Conservation (phyloP, 2,888 invertebrate genomes). For the Meganola albula region DNA sequence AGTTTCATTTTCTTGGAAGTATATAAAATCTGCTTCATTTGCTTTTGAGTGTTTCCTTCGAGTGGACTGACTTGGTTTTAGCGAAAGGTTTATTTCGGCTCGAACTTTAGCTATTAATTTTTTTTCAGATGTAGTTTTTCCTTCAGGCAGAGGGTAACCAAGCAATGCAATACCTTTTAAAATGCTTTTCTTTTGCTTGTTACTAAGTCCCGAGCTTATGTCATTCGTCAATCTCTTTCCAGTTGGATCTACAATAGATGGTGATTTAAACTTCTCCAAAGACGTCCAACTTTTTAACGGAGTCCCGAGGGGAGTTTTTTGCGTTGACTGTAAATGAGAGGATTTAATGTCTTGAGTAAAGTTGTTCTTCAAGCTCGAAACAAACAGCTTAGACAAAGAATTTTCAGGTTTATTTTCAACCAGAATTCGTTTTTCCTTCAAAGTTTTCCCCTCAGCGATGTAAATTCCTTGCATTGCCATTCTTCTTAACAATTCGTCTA, state of each 20-base stretch:
- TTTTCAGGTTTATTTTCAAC: conserved; percentile 27
- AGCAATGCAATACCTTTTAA: conserved; percentile 18
- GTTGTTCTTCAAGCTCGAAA: conserved; percentile 8
- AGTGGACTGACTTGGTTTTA: conserved; percentile 11
- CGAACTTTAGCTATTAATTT: conserved; percentile 23
- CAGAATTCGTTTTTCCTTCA: conserved; percentile 21
- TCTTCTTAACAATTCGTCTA: conserved; percentile 19
- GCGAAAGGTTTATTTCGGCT: not conserved
- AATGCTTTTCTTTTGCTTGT: conserved; percentile 24
- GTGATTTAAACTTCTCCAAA: not conserved
- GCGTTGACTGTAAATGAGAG: not conserved
- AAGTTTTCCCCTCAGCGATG: conserved; percentile 2
- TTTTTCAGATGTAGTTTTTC: conserved; percentile 32
- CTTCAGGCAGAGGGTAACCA: conserved; percentile 32
- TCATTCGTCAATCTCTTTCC: not conserved
- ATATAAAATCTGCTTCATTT: conserved; percentile 17
- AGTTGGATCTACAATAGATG: not conserved
- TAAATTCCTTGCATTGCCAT: conserved; percentile 1
- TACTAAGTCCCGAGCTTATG: not conserved
- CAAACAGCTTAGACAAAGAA: conserved; percentile 29
- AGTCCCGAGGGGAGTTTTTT: not conserved
- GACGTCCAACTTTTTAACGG: not conserved
- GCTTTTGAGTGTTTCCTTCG: conserved; percentile 29
- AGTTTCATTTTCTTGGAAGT: not conserved
- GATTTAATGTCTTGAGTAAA: not conserved